Percentiles rank a stretch among this genome's conserved stretches.
phyloP scores from a whole-genome alignment of 2,797 vertebrate genomes.

The Chrosomus eos region DNA sequence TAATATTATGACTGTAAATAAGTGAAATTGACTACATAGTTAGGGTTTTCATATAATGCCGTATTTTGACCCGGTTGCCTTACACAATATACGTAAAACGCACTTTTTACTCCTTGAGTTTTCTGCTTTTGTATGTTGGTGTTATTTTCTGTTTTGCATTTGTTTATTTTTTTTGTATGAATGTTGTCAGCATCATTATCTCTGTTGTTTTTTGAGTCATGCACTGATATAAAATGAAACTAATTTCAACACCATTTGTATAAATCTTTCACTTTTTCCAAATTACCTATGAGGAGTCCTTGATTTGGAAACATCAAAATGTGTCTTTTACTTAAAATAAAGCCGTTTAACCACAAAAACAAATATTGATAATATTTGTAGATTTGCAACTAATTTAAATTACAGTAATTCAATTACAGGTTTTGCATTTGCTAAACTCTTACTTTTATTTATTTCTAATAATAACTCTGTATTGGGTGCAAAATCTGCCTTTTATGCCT shows the following conservation, averaged over 20 bases:
- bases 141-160: slow-evolving; percentile 38
- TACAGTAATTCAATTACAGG: neutral
- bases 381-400: neutral
- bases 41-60: slow-evolving; percentile 56
- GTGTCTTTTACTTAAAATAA: slow-evolving; percentile 20
- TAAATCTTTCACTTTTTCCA: slow-evolving; percentile 7
- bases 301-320: slow-evolving; percentile 25
- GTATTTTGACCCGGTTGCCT: slow-evolving; percentile 73
- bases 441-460: neutral
- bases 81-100: slow-evolving; percentile 65
- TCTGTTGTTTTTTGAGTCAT: slow-evolving; percentile 52
- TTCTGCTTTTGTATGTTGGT: slow-evolving; percentile 15
- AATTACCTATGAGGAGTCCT: neutral
- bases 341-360: neutral
- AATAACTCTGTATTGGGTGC: neutral
- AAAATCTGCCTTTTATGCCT: neutral
- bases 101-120: slow-evolving; percentile 56
- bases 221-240: slow-evolving; percentile 60
- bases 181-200: slow-evolving; percentile 18
- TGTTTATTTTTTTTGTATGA: slow-evolving; percentile 14
- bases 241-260: neutral
- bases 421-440: neutral
- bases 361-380: neutral
- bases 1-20: slow-evolving; percentile 67
- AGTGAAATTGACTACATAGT: slow-evolving; percentile 55